Base-by-base conservation (phyloP, 2,113 vertebrate species). In the Monopterus albus region DNA sequence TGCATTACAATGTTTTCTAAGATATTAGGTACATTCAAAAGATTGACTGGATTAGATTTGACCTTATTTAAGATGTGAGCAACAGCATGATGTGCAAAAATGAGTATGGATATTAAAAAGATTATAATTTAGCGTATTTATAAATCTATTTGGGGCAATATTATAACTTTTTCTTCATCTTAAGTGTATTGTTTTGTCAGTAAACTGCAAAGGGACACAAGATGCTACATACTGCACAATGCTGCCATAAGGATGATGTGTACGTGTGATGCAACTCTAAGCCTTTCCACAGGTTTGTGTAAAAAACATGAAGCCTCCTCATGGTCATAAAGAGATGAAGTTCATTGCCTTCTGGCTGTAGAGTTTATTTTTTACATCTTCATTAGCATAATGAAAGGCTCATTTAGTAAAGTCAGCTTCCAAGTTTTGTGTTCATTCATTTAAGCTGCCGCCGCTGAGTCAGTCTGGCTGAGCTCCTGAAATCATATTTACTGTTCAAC, bases 321-420 rank as follows among this genome's bases (percentile, higher is more conserved):
- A 39, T 53, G 71, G 66, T 61, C 20, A 8, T 43, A 26, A 47
- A 51, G 20, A 72, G 50, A 57, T 28, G 67, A 31, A 31, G 68
- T 53, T 39, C 43, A 60, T 55, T 64, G 38, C 52, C 78, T 28
- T 63, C 70, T 15, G 71, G 76, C 73, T 81, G 53, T 75, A 58
- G 38, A 49, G 52, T 84, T 84, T 58, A 21, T 72, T 63, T 71
- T 58, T 75, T 83, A 81, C 69, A 85, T 71, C 75, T 71, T 55
- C 63, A 86, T 89, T 84, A 69, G 67, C 73, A 78, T 61, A 57
- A 43, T n/a, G 28, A 78, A 84, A 81, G 74, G 63, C 67, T 66
- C 57, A 78, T 85, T 86, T 51, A 69, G 68, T 52, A 38, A 78
- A 79, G 84, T 79, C 77, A 60, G 57, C 71, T 74, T 76, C 84